Percentiles rank a stretch among this genome's conserved stretches.
Conservation (phyloP, 2,113 vertebrate genomes). For the Labeo rohita region DNA sequence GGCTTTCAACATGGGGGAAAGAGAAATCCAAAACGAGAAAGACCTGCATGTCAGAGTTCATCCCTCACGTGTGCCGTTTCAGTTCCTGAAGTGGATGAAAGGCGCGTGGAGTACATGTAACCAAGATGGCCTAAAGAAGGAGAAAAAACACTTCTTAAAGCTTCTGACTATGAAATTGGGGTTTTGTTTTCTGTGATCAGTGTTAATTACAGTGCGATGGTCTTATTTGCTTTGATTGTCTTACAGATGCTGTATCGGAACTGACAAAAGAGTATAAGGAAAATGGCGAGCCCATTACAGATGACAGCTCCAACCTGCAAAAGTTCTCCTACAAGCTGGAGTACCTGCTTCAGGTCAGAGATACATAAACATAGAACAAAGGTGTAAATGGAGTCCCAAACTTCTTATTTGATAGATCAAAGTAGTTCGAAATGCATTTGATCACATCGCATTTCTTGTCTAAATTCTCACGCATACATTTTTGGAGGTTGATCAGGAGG, state of each 20-base stretch:
- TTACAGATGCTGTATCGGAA: conserved; percentile 84
- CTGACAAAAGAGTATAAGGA: conserved; percentile 89
- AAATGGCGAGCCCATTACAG: conserved; percentile 90
- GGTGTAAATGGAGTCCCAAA: not conserved
- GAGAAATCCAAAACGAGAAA: conserved; percentile 59
- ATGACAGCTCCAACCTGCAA: conserved; percentile 91
- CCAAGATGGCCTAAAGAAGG: not conserved
- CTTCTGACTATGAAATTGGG: not conserved
- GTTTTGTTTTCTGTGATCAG: not conserved
- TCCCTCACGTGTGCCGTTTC: conserved; percentile 63
- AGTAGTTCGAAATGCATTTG: not conserved
- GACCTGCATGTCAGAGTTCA: conserved; percentile 53
- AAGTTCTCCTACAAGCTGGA: conserved; percentile 97
- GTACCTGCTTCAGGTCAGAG: conserved; percentile 91
- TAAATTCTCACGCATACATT: not conserved
- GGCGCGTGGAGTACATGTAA: conserved; percentile 59
- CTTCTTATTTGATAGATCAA: not conserved
- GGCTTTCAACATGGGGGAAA: conserved; percentile 54
- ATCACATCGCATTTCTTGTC: not conserved
- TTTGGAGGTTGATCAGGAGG: no score
- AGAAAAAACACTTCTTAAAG: not conserved
- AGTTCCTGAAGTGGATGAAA: conserved; percentile 70
- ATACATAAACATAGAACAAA: conserved; percentile 37
- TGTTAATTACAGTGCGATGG: not conserved
- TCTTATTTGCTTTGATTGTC: not conserved